These are phyloP conservation scores for Archaeoteleia sp. DNA, from an alignment of 2,888 invertebrate species.

Conservation along the genomic window DNA sequence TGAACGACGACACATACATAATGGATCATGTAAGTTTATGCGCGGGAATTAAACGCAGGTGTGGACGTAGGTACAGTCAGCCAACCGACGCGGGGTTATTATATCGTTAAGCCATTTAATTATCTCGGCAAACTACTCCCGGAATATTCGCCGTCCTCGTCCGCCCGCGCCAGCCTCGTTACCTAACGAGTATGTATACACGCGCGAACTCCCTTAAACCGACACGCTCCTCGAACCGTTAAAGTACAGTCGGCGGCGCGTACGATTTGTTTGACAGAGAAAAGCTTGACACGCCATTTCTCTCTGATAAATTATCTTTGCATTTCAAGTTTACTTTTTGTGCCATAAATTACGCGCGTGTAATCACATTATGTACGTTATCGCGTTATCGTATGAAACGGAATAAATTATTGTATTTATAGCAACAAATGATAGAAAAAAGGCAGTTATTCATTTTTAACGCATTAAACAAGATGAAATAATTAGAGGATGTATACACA, in stretches of 20 bases:
- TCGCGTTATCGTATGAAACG: neutral
- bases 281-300: conserved; percentile 53
- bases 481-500: too few species aligned
- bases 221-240: conserved; percentile 59
- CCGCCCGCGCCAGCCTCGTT: conserved; percentile 45
- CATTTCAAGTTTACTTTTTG: conserved; percentile 30
- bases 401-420: too few species aligned
- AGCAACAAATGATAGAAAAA: too few species aligned
- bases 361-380: conserved; percentile 16
- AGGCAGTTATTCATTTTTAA: too few species aligned
- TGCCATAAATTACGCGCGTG: conserved; percentile 16
- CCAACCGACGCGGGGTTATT: conserved; percentile 70
- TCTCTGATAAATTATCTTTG: conserved; percentile 48
- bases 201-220: conserved; percentile 52
- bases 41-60: conserved; percentile 44
- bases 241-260: conserved; percentile 62
- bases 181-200: conserved; percentile 51
- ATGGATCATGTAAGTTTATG: conserved; percentile 43
- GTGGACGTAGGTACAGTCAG: conserved; percentile 59
- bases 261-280: conserved; percentile 65
- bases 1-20: conserved; percentile 40
- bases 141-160: conserved; percentile 67
- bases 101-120: conserved; percentile 75
- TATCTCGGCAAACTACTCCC: conserved; percentile 74
- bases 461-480: too few species aligned